Base-by-base conservation (phyloP, 2,888 invertebrate genomes). In the Artemia sinica region DNA sequence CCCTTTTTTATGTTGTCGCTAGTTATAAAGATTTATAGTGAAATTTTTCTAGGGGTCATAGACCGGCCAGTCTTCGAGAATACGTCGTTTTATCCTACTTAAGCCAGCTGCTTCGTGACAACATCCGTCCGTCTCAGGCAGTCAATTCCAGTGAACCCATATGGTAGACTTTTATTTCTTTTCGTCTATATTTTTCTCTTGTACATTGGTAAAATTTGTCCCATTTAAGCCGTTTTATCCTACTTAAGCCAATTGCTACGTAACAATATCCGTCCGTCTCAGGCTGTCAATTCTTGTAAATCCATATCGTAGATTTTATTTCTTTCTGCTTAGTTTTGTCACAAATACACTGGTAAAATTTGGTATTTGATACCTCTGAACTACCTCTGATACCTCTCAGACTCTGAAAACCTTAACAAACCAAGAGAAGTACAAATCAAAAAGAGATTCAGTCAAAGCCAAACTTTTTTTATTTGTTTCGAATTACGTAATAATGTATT, bases 11-110 rank as follows among this genome's bases (percentile, higher is more conserved):
- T 41, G 41, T 41, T 41, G 41, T 41, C 41, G 18, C 18, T 18
- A 41, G 41, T 41, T 41, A 41, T 41, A 3, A 41, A 0, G 41
- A 41, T 41, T 41, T 41, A 41, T 5, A 58, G 14, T 58, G 9
- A 18, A 8, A 10, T 58, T 10, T 58, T 58, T 58, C 11, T 28
- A 58, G 63, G 63, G 63, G 63, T 8, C 63, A 58, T 58, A 58
- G 28, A 11, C 63, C 63, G 63, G 63, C 63, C 8, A 58, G 63
- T 58, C 63, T 58, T 58, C 63, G 63, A n/a, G 63, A 58, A 28
- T 58, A 58, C 11, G 63, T 58, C 28, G 63, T 58, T 9, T 28
- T 58, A 18, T n/a, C 14, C 8, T 58, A 58, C 63, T 28, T 58
- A 9, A 58, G 63, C 9, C 11, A 58, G 10, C 63, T 58, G 63